Conservation (phyloP, 1,140 invertebrate genomes). For the Littorina saxatilis region DNA sequence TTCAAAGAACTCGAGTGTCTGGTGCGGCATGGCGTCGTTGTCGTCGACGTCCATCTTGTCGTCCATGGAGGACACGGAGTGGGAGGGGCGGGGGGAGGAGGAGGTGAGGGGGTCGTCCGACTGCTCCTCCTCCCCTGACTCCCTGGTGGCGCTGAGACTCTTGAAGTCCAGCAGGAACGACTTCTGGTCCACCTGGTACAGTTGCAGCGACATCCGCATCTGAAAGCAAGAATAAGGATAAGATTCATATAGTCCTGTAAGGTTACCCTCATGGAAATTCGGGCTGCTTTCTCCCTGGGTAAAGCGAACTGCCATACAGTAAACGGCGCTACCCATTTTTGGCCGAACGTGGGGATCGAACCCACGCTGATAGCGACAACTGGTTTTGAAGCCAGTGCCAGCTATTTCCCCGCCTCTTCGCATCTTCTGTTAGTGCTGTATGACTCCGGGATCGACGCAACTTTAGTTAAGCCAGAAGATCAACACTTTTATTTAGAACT, state of each 20-base stretch:
- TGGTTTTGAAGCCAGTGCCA: too few relatives aligned
- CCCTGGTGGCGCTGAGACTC: conserved; percentile 79
- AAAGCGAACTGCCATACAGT: too few relatives aligned
- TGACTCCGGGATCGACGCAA: not conserved
- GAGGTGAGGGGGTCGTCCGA: not conserved
- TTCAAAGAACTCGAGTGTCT: conserved; percentile 99
- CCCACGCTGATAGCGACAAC: too few relatives aligned
- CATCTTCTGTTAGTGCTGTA: not conserved
- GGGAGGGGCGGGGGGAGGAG: conserved; percentile 26
- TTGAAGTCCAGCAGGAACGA: conserved; percentile 99
- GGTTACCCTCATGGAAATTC: too few relatives aligned
- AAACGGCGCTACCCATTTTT: too few relatives aligned
- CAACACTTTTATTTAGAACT: too few relatives aligned
- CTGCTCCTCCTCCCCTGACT: conserved; percentile 32
- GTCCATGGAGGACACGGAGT: conserved; percentile 61
- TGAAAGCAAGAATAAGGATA: conserved; percentile 47
- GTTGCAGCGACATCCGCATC: conserved; percentile 97
- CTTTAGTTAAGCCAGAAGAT: too few relatives aligned
- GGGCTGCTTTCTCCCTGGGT: too few relatives aligned
- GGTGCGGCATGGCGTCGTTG: conserved; percentile 79
- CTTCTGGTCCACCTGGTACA: conserved; percentile 99
- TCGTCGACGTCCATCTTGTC: conserved; percentile 73
- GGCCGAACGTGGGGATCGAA: too few relatives aligned
- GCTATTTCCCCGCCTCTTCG: not conserved
- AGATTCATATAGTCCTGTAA: not conserved